Base-by-base conservation (phyloP, 2,888 invertebrate species). In the Nematopogon swammerdamellus region DNA sequence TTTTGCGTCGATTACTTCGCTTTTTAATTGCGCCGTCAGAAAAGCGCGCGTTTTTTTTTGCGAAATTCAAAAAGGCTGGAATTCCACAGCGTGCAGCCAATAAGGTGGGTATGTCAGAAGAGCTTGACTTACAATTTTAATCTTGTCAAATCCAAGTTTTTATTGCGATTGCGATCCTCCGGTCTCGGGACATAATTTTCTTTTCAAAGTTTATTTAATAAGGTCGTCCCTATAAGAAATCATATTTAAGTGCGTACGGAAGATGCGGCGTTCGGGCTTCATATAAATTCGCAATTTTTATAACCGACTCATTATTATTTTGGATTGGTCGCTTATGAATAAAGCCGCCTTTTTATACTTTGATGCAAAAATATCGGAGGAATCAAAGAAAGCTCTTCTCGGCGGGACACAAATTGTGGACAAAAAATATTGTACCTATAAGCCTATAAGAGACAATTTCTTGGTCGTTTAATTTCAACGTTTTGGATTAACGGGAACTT, bases 91-190 rank as follows among this genome's bases (percentile, higher is more conserved):
- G 65, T 73, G 73, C 68, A 70, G 65, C 68, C 75, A 77, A 76
- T 75, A 75, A 75, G 71, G 69, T n/a, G n/a, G n/a, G n/a, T 67
- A 68, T 61, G 76, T 75, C 76, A 72, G 62, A 70, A 71, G 72
- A 73, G 72, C 72, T 72, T 73, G 73, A 72, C 70, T 74, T 75
- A 77, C 74, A 76, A 74, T 76, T 76, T 76, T 74, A 79, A 79
- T 79, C 77, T 73, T 72, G 74, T 74, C 76, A 70, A 74, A 79
- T 79, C 76, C 76, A 65, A 63, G 65, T 70, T 73, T 79, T 79
- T 79, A 79, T 79, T 69, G 69, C 66, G 65, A 65, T 64, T 67
- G 62, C 63, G 56, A 63, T 64, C 58, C 54, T 64, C 60, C 60
- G 60, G 63, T 61, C 60, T 62, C 60, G 59, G 66, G 69, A 69